Evolutionary conservation across 92 coral and sea anemone genomes (phyloP), one percentile per base, ranked within the genome.

Genomic region (Zoanthus sociatus): DNA sequence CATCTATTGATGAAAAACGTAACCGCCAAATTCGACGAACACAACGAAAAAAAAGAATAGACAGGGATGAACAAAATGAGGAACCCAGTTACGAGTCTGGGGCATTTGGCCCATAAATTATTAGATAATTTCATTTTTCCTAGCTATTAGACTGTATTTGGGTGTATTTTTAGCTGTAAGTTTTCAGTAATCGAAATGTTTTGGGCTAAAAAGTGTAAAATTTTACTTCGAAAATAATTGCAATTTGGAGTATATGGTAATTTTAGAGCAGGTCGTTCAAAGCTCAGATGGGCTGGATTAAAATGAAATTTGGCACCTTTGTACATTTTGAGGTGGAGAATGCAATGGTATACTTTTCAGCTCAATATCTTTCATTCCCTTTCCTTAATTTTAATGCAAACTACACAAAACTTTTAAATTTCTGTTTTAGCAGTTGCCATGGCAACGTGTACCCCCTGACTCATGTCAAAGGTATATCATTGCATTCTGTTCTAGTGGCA

Each of bases 11-110:
- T 51, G 76, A 75, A 45, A 78, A 87, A 46, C 67, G 7, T n/a
- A 58, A 78, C 9, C 81, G 86, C 60, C 90, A 87, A 78, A 87
- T 87, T 78, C 86, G 66, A 47, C 73, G 90, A 78, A 87, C n/a
- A 6, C 78, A 87, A 47, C 18, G 86, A 79, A 87, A 87, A 58
- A 87, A 67, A 46, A 58, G 63, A 9, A 71, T 18, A 46, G 86
- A 87, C 63, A 21, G 60, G 30, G 67, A 87, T 66, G 86, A 87
- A 76, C 75, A 79, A 11, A 54, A 50, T 50, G 82, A 77, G 13
- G 68, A 15, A 55, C 86, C 86, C 37, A 79, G 51, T 37, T 87
- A 87, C 79, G 86, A 87, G 44, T 67, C 86, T 79, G 86, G 86
- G 72, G 90, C 86, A 14, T 87, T 87, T 87, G 86, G 90, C 61